Percentiles rank a stretch among this genome's conserved stretches.
phyloP scores from a whole-genome alignment of 2,797 vertebrate genomes.

The Cottoperca gobio region DNA sequence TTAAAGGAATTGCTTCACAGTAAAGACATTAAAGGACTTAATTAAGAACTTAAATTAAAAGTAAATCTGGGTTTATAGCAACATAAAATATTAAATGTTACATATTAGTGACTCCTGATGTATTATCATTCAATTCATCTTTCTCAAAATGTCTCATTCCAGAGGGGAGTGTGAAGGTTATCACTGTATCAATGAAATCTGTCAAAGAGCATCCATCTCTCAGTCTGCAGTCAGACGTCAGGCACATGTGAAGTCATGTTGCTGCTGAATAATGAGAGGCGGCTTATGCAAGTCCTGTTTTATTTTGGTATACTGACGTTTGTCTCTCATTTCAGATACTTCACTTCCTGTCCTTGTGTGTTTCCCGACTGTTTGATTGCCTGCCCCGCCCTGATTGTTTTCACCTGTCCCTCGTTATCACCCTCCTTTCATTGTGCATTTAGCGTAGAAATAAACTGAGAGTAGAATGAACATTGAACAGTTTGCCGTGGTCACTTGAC shows the following conservation, averaged over 20 bases:
- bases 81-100: conserved; percentile 32
- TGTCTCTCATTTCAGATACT: too few relatives aligned
- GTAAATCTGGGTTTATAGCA: background rate
- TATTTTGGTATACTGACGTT: too few relatives aligned
- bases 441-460: too few relatives aligned
- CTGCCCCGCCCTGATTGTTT: too few relatives aligned
- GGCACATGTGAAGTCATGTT: background rate
- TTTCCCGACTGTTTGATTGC: too few relatives aligned
- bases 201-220: background rate
- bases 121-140: conserved; percentile 37
- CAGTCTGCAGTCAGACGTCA: background rate
- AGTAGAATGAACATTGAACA: too few relatives aligned
- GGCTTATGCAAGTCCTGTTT: background rate
- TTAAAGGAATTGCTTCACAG: background rate
- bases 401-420: too few relatives aligned
- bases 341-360: too few relatives aligned
- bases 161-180: conserved; percentile 33
- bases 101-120: conserved; percentile 6
- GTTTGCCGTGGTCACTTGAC: too few relatives aligned
- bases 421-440: too few relatives aligned
- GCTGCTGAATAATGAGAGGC: background rate
- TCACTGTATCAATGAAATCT: background rate
- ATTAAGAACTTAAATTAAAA: conserved; percentile 16
- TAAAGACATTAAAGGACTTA: conserved; percentile 6
- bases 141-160: conserved; percentile 19